Evolutionary conservation across 2,113 vertebrate species (phyloP).

Genomic region (Accipiter cooperii): DNA sequence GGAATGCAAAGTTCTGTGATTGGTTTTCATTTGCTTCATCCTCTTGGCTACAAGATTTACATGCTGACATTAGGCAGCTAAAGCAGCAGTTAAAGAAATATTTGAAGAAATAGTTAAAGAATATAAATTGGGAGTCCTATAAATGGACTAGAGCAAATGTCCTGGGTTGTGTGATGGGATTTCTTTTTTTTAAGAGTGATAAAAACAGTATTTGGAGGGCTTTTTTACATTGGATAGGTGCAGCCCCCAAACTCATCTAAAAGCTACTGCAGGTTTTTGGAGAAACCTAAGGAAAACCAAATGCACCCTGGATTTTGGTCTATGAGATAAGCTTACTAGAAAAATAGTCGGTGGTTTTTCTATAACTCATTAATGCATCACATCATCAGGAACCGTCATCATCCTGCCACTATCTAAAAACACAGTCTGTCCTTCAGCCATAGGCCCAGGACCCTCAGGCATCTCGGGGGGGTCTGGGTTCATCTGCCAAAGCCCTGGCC

Average conservation of each 20-base stretch:
- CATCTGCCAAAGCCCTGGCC: background rate
- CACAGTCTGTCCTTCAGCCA: background rate
- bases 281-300: background rate
- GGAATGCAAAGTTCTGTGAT: background rate
- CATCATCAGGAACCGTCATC: background rate
- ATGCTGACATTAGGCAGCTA: background rate
- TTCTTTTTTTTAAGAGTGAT: background rate
- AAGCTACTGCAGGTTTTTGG: background rate
- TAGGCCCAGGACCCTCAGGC: background rate
- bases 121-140: background rate
- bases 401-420: background rate
- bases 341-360: background rate
- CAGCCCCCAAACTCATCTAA: background rate
- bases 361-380: background rate
- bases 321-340: background rate
- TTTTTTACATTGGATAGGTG: background rate
- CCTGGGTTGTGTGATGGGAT: background rate
- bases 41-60: conserved; percentile 20
- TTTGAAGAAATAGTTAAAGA: background rate
- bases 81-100: background rate
- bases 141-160: background rate
- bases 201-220: background rate
- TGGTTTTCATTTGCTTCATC: conserved; percentile 33
- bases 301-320: background rate
- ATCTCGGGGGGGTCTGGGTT: background rate